Conservation (phyloP, 53 echinoderm and acorn worm genomes). For the Paracentrotus lividus region DNA sequence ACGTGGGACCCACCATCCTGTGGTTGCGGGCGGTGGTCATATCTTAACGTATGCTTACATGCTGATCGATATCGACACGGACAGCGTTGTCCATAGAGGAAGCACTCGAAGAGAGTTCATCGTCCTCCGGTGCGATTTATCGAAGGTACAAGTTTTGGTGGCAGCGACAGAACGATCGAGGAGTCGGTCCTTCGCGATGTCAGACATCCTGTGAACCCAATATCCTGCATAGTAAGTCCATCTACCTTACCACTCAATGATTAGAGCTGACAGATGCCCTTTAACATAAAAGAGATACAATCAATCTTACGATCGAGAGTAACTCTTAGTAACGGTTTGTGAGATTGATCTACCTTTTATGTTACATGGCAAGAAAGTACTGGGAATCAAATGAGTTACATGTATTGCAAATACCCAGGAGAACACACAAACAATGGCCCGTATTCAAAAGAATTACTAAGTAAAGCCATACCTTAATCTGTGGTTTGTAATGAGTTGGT, state of each 20-base stretch:
- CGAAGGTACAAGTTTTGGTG: conserved; percentile 86
- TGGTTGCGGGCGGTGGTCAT: conserved; percentile 74
- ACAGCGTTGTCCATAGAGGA: conserved; percentile 75
- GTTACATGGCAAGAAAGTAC: too few species aligned
- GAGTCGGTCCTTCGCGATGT: conserved; percentile 80
- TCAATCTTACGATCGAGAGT: too few species aligned
- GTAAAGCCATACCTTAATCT: too few species aligned
- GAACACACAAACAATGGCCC: background rate
- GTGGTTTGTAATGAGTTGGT: too few species aligned
- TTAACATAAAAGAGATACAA: too few species aligned
- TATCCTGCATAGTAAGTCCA: conserved; percentile 76
- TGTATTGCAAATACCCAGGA: background rate
- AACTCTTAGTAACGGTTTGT: too few species aligned
- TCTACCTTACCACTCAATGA: background rate
- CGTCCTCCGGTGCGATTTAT: conserved; percentile 65
- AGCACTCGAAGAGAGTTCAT: conserved; percentile 70
- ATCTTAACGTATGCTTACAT: conserved; percentile 84
- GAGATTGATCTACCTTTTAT: too few species aligned
- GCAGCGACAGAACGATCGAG: conserved; percentile 82
- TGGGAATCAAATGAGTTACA: background rate
- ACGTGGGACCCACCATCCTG: conserved; percentile 88
- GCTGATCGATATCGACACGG: conserved; percentile 83
- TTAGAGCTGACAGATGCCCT: background rate
- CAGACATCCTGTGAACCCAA: conserved; percentile 63
- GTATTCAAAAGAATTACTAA: conserved; percentile 20